Percentiles rank a stretch among this genome's conserved stretches.
phyloP scores from a whole-genome alignment of 92 coral and sea anemone species.

The Actinernus sp. region DNA sequence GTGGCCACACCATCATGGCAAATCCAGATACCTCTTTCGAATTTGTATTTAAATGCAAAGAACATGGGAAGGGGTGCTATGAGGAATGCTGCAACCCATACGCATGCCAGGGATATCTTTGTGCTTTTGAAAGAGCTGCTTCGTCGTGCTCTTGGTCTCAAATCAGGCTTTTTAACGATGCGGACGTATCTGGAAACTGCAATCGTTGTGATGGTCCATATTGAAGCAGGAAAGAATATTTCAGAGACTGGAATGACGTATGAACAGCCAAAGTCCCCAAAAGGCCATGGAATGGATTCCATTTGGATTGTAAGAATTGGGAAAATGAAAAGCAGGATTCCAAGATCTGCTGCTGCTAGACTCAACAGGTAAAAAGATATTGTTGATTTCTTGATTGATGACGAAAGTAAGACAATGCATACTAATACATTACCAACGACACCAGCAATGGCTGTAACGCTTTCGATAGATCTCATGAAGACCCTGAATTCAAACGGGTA shows the following conservation, averaged over 20 bases:
- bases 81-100: conserved; percentile 34
- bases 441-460: conserved; percentile 57
- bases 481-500: background rate
- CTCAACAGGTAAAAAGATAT: conserved; percentile 68
- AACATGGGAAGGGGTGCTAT: conserved; percentile 64
- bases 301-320: conserved; percentile 66
- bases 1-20: conserved; percentile 75
- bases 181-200: conserved; percentile 80
- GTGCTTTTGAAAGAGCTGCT: background rate
- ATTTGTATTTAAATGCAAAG: conserved; percentile 44
- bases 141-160: background rate
- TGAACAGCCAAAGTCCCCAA: conserved; percentile 69
- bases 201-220: conserved; percentile 81
- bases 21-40: background rate
- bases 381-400: conserved; percentile 58
- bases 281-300: conserved; percentile 76
- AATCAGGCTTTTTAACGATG: conserved; percentile 10
- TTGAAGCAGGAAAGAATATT: conserved; percentile 63
- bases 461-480: conserved; percentile 7
- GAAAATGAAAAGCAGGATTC: conserved; percentile 64
- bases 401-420: conserved; percentile 54
- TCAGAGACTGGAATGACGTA: conserved; percentile 60
- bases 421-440: conserved; percentile 73
- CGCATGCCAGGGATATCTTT: background rate
- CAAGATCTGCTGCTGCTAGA: conserved; percentile 78